These are phyloP conservation scores for Spizaetus ornatus DNA, from an alignment of 2,113 vertebrate species.

Conservation along the genomic window DNA sequence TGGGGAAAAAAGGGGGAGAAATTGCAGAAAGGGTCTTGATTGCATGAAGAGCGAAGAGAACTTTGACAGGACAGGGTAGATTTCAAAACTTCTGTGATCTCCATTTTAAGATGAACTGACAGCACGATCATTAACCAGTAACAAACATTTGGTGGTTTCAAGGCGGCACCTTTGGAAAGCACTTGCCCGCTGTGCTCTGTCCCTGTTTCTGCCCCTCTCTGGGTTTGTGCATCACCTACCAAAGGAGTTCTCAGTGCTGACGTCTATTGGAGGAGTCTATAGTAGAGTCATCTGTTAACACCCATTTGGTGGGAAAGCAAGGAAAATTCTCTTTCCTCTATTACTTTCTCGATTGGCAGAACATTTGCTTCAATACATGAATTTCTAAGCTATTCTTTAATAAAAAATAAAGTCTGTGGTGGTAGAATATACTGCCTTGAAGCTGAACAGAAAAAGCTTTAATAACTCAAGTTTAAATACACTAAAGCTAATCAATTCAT, in stretches of 20 bases:
- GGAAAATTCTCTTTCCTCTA: background rate
- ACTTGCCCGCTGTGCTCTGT: background rate
- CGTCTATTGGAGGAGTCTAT: background rate
- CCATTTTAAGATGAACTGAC: background rate
- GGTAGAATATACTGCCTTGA: background rate
- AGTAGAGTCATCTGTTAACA: background rate
- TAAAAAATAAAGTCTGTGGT: background rate
- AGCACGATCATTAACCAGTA: background rate
- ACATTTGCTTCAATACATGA: background rate
- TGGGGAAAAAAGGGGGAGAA: background rate
- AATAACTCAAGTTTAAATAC: slow-evolving; percentile 63
- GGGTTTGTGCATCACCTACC: background rate
- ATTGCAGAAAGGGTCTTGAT: background rate
- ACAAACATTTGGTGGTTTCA: background rate
- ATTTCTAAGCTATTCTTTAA: slow-evolving; percentile 23
- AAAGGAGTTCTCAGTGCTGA: background rate
- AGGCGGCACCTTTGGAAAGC: background rate
- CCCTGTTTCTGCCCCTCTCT: background rate
- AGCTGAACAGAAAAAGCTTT: slow-evolving; percentile 18
- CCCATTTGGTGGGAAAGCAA: background rate
- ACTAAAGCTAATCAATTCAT: slow-evolving; percentile 68
- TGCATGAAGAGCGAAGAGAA: background rate
- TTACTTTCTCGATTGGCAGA: background rate
- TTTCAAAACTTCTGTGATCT: background rate
- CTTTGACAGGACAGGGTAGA: background rate